phyloP scores from a whole-genome alignment of 2,888 invertebrate genomes.

The Agonopterix arenella region DNA sequence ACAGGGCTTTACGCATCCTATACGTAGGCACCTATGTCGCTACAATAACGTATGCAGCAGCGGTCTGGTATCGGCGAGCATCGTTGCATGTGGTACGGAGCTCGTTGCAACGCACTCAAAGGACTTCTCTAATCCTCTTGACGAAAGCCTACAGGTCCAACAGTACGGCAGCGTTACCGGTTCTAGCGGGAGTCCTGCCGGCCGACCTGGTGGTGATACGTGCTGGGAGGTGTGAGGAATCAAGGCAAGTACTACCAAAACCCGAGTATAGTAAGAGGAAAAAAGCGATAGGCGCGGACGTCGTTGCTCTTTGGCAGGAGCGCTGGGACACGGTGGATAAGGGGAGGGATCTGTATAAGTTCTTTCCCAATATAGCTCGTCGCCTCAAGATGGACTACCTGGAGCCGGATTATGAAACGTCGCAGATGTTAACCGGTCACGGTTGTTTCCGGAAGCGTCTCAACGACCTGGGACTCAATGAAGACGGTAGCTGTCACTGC shows the following conservation, averaged over 20 bases:
- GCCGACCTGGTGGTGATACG: constrained; percentile 17
- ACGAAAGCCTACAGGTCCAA: constrained; percentile 23
- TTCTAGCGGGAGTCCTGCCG: constrained; percentile 23
- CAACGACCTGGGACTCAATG: constrained; percentile 6
- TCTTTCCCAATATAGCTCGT: constrained; percentile 15
- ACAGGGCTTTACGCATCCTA: constrained; percentile 9
- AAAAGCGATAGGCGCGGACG: not conserved
- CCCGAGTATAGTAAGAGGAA: not conserved
- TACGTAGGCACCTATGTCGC: constrained; percentile 16
- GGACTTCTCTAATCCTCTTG: constrained; percentile 12
- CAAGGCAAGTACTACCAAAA: not conserved
- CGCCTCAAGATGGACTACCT: constrained; percentile 10
- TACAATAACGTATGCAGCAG: constrained; percentile 13
- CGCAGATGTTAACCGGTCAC: constrained; percentile 15
- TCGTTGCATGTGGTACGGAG: constrained; percentile 9
- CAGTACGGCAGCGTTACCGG: constrained; percentile 20
- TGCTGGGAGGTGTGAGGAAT: constrained; percentile 7
- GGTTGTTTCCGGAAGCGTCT: constrained; percentile 10
- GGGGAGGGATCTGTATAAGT: constrained; percentile 10
- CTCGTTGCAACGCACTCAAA: constrained; percentile 14
- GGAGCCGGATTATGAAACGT: constrained; percentile 12
- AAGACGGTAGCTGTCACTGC: constrained; percentile 8
- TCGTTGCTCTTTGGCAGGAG: constrained; percentile 8
- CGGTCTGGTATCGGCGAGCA: constrained; percentile 10
- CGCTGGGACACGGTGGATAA: constrained; percentile 3